Base-by-base conservation (phyloP, 2,797 vertebrate species). In the Pantherophis vulpinus region DNA sequence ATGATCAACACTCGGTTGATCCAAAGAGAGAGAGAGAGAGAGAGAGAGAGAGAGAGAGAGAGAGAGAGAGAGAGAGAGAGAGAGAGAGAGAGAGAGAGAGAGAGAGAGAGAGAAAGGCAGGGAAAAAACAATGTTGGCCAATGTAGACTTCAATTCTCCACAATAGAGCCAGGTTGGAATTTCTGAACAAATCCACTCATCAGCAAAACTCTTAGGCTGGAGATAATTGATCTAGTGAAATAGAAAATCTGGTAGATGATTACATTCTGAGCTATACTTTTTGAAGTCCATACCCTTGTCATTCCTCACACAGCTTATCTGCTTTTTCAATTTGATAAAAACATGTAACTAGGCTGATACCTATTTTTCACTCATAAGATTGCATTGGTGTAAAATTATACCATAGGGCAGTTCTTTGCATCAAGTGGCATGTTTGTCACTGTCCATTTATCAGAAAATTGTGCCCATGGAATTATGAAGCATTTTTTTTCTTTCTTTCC, bases 1-100 rank as follows among this genome's bases (percentile, higher is more conserved):
- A 51, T 51, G 16, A 58, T 60, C 20, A 60, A 63, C 11, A 63
- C 61, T 29, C 1, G 1, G 4, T 29, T 63, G 27, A 63, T 29
- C 27, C 4, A 66, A 66, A 29, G 25, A 9, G 4, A 1, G 10
- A 11, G 25, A 9, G 4, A 1, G 3, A 11, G 25, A 9, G 4
- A 1, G 10, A 11, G 25, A 9, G 4, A 1, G 10, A 11, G 25
- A 9, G 4, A 1, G 10, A 11, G 37, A 37, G 37, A 37, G 4
- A 13, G 10, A 25, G 25, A 9, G 4, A 1, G 10, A 11, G 25
- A 9, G 4, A 1, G 10, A 11, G 25, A 9, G 4, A 1, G 3
- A 11, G 25, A 9, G 4, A 1, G 10, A 11, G 25, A 9, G 4
- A 1, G 10, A 11, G 25, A 9, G 4, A 1, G 10, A 11, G 37